Conservation (phyloP, 2,888 invertebrate genomes). For the Caenorhabditis panamensis region DNA sequence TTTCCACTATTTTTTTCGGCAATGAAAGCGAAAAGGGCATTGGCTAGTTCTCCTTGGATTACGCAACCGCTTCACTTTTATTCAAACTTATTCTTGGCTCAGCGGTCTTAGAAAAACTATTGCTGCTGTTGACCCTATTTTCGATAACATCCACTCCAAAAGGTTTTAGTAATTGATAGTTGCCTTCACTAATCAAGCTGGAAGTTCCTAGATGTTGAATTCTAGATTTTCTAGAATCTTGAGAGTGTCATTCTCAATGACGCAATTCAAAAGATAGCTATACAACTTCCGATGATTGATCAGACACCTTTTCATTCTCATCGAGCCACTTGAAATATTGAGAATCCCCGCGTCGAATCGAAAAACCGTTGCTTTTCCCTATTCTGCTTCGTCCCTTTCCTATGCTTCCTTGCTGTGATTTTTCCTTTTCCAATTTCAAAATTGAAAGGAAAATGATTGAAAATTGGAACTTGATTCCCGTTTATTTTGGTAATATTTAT, state of each 20-base stretch:
- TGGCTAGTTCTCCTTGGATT: conserved; percentile 10
- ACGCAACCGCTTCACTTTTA: conserved; percentile 35
- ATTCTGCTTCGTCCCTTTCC: neutral
- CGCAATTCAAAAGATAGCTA: conserved; percentile 39
- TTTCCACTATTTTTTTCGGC: conserved; percentile 2
- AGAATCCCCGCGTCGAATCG: conserved; percentile 11
- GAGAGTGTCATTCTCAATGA: conserved; percentile 47
- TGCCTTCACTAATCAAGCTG: no score
- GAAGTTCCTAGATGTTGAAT: no score
- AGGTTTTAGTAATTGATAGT: no score
- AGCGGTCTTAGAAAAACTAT: conserved; percentile 13
- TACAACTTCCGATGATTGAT: conserved; percentile 39
- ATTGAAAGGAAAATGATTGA: conserved; percentile 13
- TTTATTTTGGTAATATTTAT: conserved; percentile 30
- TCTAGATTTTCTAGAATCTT: conserved; percentile 5
- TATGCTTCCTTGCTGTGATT: neutral
- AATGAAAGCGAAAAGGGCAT: conserved; percentile 25
- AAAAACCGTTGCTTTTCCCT: conserved; percentile 5
- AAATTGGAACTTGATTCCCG: conserved; percentile 29
- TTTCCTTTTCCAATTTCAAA: conserved; percentile 15
- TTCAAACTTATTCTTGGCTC: neutral
- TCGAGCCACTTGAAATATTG: conserved; percentile 49
- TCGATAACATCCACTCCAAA: no score
- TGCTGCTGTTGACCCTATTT: no score
- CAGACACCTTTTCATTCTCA: neutral